Evolutionary conservation across 2,113 vertebrate species (phyloP), one percentile per base, ranked within the genome.

Genomic region (Xiphorhynchus elegans): DNA sequence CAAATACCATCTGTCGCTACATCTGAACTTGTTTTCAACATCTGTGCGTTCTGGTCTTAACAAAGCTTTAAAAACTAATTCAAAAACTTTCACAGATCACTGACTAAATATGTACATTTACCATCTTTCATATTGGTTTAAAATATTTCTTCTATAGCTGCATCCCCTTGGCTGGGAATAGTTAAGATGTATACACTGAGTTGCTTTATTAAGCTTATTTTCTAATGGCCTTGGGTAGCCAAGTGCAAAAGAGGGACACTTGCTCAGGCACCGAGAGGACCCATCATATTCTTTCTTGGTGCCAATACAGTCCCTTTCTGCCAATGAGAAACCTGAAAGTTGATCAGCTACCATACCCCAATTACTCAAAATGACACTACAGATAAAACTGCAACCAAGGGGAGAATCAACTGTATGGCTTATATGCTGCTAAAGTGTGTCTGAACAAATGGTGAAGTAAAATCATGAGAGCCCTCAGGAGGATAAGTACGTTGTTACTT

Each of bases 21-120:
- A 99, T 99, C 99, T 99, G 99, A 99, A 99, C 99, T 99, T 99
- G 99, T 99, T 99, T 99, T 99, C 99, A 99, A 99, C 99, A 99
- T 99, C 99, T 99, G 99, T 99, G 99, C 99, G 98, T 98, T 98
- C 98, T 99, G 99, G 99, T 99, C 99, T 99, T 99, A 99, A 99
- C 99, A 99, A 99, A 99, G 99, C 99, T 99, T 99, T 99, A 99
- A 99, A 99, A 99, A 99, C 98, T 98, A 98, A 98, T 98, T 98
- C 98, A 98, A 98, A 98, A 99, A 99, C 99, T 99, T 99, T 98
- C 98, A 99, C 98, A 98, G 98, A 98, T 98, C 99, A 98, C 98
- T 98, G 98, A 94, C 98, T 98, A 98, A 98, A 98, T 98, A 98
- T 97, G 98, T 97, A 98, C 98, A 98, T 98, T 98, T 98, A 98